Evolutionary conservation across 2,797 vertebrate species (phyloP), one percentile per base, ranked within the genome.

Genomic region (Sparus aurata): DNA sequence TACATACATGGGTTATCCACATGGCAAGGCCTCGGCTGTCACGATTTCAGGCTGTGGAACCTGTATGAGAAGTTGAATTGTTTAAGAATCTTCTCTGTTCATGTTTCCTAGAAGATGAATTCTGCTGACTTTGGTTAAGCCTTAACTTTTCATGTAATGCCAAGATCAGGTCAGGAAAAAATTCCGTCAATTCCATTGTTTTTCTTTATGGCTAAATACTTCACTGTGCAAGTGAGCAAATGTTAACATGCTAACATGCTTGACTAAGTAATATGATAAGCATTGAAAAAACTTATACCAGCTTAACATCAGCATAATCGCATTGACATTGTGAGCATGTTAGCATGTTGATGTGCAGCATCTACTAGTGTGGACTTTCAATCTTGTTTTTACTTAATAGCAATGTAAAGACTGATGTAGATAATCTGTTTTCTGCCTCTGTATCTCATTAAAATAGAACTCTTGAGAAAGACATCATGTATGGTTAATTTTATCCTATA

Each of bases 11-110:
- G 57, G 59, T 69, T 79, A 73, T 70, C 46, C 22, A 60, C 25
- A 46, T 43, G 41, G 49, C 20, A 38, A 54, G 22, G 46, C n/a
- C 18, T 65, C n/a, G 4, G 47, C 49, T 54, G 46, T 25, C 4
- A 57, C 16, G 18, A 72, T 78, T 43, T 46, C 49, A 41, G 49
- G 57, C 70, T 80, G 64, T 69, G 65, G 63, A 82, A 80, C 30
- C 53, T 67, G 25, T 57, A 60, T 9, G 50, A 61, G 43, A 46
- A 54, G 60, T 22, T 47, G 22, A 69, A 52, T 52, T 16, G 30
- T 65, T 64, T 0, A 9, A 38, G 1, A 38, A 6, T 38, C 34
- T 38, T 38, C 30, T 34, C 30, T 30, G 30, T 34, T 34, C 7
- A 38, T 38, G 34, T 34, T 10, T 38, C 34, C 34, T 38, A 38